Conservation (phyloP, 2,113 vertebrate genomes). For the Monopterus albus region DNA sequence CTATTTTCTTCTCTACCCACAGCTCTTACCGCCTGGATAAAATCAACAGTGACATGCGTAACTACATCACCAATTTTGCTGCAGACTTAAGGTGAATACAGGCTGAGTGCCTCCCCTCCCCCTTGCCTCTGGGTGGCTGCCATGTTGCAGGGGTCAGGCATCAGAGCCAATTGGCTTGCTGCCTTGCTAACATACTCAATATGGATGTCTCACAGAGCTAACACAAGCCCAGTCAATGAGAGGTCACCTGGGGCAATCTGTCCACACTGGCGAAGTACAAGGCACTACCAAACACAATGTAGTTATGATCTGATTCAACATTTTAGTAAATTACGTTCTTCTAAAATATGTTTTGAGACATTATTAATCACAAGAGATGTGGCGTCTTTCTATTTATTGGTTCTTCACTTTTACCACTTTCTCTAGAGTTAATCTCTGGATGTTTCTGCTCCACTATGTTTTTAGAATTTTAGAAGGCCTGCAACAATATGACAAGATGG, state of each 20-base stretch:
- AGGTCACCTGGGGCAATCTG: constrained; percentile 60
- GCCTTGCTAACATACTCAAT: constrained; percentile 67
- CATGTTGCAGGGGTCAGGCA: constrained; percentile 62
- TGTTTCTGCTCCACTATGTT: not conserved
- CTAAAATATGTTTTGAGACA: not conserved
- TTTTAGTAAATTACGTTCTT: not conserved
- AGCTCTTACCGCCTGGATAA: constrained; percentile 87
- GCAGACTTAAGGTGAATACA: constrained; percentile 86
- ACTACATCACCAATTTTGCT: constrained; percentile 87
- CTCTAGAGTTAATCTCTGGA: constrained; percentile 14
- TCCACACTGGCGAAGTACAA: constrained; percentile 28
- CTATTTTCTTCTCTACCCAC: constrained; percentile 79
- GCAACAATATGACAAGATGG: constrained; percentile 42
- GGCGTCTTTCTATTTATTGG: not conserved
- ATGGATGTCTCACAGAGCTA: constrained; percentile 56
- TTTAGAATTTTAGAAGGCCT: constrained; percentile 31
- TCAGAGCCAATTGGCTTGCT: constrained; percentile 62
- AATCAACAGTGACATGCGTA: constrained; percentile 86
- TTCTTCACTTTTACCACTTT: not conserved
- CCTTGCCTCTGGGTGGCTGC: constrained; percentile 50
- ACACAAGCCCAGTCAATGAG: constrained; percentile 63
- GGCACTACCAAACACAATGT: constrained; percentile 19
- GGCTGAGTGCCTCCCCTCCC: constrained; percentile 43
- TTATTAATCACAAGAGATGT: not conserved
- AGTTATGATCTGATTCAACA: constrained; percentile 22